Conservation (phyloP, 1,140 invertebrate species). For the Rhizoglyphus robini region DNA sequence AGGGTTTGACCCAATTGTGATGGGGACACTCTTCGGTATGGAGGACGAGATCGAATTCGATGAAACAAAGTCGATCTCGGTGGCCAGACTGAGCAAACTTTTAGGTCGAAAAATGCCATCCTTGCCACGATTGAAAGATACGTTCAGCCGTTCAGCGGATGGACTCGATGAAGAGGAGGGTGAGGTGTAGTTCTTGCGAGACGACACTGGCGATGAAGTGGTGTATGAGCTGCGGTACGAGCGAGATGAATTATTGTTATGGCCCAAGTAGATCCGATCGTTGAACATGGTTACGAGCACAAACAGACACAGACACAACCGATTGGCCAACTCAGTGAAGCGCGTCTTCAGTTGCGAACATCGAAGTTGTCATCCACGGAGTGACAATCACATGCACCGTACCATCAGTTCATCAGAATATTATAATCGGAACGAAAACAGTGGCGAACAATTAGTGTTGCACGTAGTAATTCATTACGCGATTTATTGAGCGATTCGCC, state of each 20-base stretch:
- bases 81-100: not conserved
- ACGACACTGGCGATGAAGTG: not conserved
- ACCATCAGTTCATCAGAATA: no score
- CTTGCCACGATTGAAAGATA: slow-evolving; percentile 7
- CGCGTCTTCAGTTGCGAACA: no score
- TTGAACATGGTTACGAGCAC: no score
- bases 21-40: not conserved
- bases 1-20: not conserved
- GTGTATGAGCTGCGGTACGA: not conserved
- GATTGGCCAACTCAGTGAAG: no score
- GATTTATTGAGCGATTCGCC: no score
- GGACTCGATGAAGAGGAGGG: not conserved
- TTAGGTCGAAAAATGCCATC: slow-evolving; percentile 14
- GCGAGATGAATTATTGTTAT: not conserved
- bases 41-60: not conserved
- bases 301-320: no score
- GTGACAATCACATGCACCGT: no score
- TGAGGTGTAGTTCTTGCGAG: not conserved
- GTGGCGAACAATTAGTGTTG: no score
- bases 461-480: no score
- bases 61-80: slow-evolving; percentile 5
- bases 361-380: no score
- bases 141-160: not conserved
- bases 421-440: no score
- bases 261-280: not conserved